Percentiles rank a stretch among this genome's conserved stretches.
phyloP scores from a whole-genome alignment of 30 jellyfish, hydroid and myxozoan species.

The Nemopilema nomurai region DNA sequence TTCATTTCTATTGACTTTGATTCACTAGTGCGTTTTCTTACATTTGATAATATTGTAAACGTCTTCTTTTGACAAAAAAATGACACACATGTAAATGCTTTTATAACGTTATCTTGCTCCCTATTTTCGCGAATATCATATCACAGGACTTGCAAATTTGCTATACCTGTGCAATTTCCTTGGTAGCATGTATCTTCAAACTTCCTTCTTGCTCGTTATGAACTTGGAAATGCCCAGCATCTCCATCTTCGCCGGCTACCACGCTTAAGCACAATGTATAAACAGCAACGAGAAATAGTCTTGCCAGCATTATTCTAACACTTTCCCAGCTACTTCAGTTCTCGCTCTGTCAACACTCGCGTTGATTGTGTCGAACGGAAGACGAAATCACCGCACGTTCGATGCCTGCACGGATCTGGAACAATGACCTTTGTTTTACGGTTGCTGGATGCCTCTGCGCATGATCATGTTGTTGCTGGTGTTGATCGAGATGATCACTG shows the following conservation, averaged over 20 bases:
- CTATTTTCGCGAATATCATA: not conserved
- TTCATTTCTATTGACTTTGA: too few relatives aligned
- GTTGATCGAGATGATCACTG: constrained; percentile 24
- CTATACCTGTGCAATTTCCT: constrained; percentile 66
- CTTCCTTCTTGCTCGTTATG: constrained; percentile 67
- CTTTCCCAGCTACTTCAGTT: too few relatives aligned
- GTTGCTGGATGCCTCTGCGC: constrained; percentile 61
- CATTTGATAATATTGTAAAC: too few relatives aligned
- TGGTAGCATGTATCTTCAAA: constrained; percentile 70
- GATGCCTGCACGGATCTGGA: constrained; percentile 10
- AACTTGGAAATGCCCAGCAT: constrained; percentile 64
- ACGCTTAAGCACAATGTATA: not conserved
- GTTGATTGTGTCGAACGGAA: not conserved
- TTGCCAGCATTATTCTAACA: not conserved
- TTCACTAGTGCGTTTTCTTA: too few relatives aligned
- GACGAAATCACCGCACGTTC: constrained; percentile 22
- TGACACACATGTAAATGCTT: too few relatives aligned
- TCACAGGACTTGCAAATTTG: not conserved
- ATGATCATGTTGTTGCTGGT: constrained; percentile 28
- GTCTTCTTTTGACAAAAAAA: too few relatives aligned
- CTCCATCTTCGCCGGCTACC: constrained; percentile 36
- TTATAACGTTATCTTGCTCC: not conserved
- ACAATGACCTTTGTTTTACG: constrained; percentile 44
- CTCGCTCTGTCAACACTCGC: not conserved
- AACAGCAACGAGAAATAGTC: not conserved